Conservation (phyloP, 2,113 vertebrate genomes). For the Prochilodus magdalenae region DNA sequence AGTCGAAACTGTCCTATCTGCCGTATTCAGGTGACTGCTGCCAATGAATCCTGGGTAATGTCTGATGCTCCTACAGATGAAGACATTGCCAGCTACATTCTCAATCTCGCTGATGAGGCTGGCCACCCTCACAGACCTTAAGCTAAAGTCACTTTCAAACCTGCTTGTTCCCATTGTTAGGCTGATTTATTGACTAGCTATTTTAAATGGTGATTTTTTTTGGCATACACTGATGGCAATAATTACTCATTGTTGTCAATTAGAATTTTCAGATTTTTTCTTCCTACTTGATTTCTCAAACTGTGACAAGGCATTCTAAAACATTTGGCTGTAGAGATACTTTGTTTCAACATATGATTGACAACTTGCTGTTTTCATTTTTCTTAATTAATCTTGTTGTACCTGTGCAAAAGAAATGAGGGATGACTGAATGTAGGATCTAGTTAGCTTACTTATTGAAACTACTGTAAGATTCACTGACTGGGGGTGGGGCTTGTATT, state of each 20-base stretch:
- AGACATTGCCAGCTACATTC: slow-evolving; percentile 93
- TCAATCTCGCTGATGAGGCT: slow-evolving; percentile 94
- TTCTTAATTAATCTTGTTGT: slow-evolving; percentile 14
- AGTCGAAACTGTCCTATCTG: slow-evolving; percentile 96
- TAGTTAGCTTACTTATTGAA: neutral
- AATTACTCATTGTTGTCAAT: slow-evolving; percentile 46
- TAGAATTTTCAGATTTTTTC: slow-evolving; percentile 17
- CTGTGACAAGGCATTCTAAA: slow-evolving; percentile 7
- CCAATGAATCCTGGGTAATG: slow-evolving; percentile 96
- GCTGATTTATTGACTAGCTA: neutral
- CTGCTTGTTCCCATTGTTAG: neutral
- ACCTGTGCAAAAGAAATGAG: neutral
- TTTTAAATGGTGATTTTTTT: slow-evolving; percentile 27
- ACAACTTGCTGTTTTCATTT: slow-evolving; percentile 13
- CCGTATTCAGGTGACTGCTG: slow-evolving; percentile 90
- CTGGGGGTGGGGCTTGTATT: too few species aligned
- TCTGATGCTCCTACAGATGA: slow-evolving; percentile 95
- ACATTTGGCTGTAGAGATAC: slow-evolving; percentile 8
- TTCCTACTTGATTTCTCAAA: neutral
- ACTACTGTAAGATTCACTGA: neutral
- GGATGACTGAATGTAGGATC: neutral
- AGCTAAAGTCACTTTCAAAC: slow-evolving; percentile 46
- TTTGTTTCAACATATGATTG: neutral
- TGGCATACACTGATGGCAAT: slow-evolving; percentile 44
- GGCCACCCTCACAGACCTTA: slow-evolving; percentile 92